phyloP scores from a whole-genome alignment of 2,113 vertebrate genomes.

The Urocitellus parryii region DNA sequence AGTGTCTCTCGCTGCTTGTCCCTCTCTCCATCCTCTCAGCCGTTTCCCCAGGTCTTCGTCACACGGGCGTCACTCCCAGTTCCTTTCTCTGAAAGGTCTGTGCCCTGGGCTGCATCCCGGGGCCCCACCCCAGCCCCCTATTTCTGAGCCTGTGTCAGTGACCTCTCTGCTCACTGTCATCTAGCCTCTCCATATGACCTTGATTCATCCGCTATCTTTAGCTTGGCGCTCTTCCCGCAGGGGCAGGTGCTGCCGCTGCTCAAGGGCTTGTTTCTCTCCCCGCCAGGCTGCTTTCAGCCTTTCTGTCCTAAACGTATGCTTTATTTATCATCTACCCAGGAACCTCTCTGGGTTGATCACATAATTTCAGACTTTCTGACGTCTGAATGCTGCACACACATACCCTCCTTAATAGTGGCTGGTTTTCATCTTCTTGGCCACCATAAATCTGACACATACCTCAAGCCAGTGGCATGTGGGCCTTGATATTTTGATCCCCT shows the following conservation, averaged over 20 bases:
- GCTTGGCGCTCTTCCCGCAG: not conserved
- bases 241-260: conserved; percentile 27
- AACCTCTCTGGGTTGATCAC: conserved; percentile 65
- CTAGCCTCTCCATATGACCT: conserved; percentile 52
- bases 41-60: not conserved
- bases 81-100: conserved; percentile 48
- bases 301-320: conserved; percentile 71
- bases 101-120: not conserved
- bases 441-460: conserved; percentile 78
- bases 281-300: conserved; percentile 53
- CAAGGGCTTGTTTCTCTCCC: conserved; percentile 27
- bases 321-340: conserved; percentile 75
- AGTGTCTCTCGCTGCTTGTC: not conserved
- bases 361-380: conserved; percentile 78
- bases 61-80: not conserved
- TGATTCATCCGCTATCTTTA: conserved; percentile 68
- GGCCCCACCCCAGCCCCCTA: not conserved
- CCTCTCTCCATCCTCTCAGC: not conserved
- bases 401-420: conserved; percentile 61
- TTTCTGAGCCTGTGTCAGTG: conserved; percentile 60
- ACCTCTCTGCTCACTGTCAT: conserved; percentile 37
- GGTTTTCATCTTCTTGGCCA: conserved; percentile 80
- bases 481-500: conserved; percentile 80
- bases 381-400: conserved; percentile 65
- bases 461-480: conserved; percentile 65